Evolutionary conservation across 2,113 vertebrate genomes (phyloP), one percentile per base, ranked within the genome.

Genomic region (Hyaena hyaena): DNA sequence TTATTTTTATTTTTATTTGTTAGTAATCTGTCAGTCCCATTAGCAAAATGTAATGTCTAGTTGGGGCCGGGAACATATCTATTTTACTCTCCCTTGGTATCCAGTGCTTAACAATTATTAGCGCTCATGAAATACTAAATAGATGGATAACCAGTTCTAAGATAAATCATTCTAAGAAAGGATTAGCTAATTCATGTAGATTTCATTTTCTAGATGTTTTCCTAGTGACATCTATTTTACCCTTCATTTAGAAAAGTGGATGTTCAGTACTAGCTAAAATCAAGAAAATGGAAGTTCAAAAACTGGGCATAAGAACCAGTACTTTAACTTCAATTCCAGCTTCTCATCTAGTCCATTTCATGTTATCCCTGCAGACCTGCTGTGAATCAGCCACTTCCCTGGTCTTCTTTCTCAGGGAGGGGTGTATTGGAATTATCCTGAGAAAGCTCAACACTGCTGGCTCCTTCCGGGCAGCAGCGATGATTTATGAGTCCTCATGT

Each of bases 241-340:
- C 11, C 43, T 92, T 83, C 14, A 58, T 94, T 71, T 53, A 93
- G 33, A 95, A 58, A 92, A 83, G 50, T 88, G 10, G 35, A 16
- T 92, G 2, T 94, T 94, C 61, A 71, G 10, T 79, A 95, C 2
- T 96, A 88, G 35, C 24, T 68, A 86, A 80, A 16, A 89, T 43
- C 71, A 85, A 95, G 68, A 89, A 95, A 93, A 53, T 80, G 35
- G 68, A 94, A 86, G 68, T 45, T 92, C n/a, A 68, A 93, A 86
- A 92, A 66, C 58, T 68, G 65, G 53, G 79, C 11, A 11, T 87
- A 5, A 55, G 50, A 95, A 73, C 10, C 55, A 61, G 28, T 63
- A 61, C 58, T 95, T 97, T 77, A 77, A 31, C 43, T 87, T 95
- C 39, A 61, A 73, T 77, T 92, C 82, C 77, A 94, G 28, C 45